Evolutionary conservation across 2,888 invertebrate genomes (phyloP).

Genomic region (Brachyopa scutellaris): DNA sequence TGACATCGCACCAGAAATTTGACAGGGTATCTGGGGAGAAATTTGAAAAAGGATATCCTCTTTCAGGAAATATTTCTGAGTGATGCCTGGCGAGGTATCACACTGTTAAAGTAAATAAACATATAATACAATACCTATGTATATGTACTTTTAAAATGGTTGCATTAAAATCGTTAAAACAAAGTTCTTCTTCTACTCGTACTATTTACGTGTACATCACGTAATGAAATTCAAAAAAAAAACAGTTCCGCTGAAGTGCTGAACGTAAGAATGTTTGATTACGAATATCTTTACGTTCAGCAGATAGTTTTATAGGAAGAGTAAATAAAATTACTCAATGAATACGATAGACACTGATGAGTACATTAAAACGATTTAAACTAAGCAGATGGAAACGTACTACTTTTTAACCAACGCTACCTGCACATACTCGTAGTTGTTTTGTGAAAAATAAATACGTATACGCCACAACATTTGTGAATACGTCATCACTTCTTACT

Average conservation of each 20-base stretch:
- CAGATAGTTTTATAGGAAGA: slow-evolving; percentile 14
- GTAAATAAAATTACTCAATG: slow-evolving; percentile 20
- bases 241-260: neutral
- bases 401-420: too few species aligned
- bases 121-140: too few species aligned
- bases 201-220: too few species aligned
- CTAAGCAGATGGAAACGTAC: slow-evolving; percentile 4
- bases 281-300: neutral
- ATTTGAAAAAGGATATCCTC: slow-evolving; percentile 11
- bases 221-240: neutral
- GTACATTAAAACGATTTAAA: slow-evolving; percentile 26
- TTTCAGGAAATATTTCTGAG: slow-evolving; percentile 4
- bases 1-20: slow-evolving; percentile 6
- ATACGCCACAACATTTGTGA: too few species aligned
- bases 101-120: slow-evolving; percentile 17
- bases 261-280: neutral
- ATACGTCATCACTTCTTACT: too few species aligned
- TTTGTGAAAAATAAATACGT: too few species aligned
- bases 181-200: neutral
- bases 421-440: too few species aligned
- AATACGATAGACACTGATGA: neutral
- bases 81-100: slow-evolving; percentile 26
- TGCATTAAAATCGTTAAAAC: neutral
- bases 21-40: neutral
- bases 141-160: slow-evolving; percentile 4